These are phyloP conservation scores for Narcine bancroftii DNA, from an alignment of 2,113 vertebrate genomes.

Conservation along the genomic window DNA sequence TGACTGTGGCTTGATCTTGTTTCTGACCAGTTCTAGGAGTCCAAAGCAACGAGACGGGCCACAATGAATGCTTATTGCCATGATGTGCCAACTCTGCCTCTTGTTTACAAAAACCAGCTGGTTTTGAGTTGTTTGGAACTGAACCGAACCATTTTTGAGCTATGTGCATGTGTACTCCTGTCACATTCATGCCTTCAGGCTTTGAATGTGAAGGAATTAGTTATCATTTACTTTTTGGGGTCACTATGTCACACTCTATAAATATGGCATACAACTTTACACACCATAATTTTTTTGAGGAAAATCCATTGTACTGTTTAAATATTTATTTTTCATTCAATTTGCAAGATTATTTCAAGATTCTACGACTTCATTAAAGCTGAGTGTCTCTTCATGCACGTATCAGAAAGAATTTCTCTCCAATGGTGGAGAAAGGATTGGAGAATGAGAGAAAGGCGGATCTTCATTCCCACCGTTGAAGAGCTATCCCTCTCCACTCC, in stretches of 20 bases:
- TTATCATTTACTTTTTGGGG: not conserved
- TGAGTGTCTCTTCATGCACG: not conserved
- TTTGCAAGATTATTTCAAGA: not conserved
- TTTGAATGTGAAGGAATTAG: not conserved
- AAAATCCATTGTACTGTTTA: not conserved
- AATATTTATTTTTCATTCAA: not conserved
- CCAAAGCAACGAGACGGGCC: not conserved
- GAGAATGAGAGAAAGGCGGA: not conserved
- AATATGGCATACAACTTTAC: not conserved
- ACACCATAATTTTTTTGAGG: not conserved
- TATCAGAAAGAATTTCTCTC: not conserved
- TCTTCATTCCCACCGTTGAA: not conserved
- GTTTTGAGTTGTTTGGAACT: not conserved
- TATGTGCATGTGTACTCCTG: not conserved
- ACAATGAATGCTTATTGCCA: not conserved
- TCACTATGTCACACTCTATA: too few species aligned
- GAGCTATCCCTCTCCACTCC: too few species aligned
- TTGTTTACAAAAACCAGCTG: conserved; percentile 32
- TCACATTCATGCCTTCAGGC: too few species aligned
- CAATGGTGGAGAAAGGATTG: not conserved
- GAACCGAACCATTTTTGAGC: not conserved
- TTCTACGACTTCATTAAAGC: not conserved
- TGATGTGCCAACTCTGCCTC: not conserved
- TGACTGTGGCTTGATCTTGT: not conserved
- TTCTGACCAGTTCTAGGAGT: not conserved